Percentiles rank a stretch among this genome's conserved stretches.
phyloP scores from a whole-genome alignment of 2,113 vertebrate species.

The Tetrao urogallus region DNA sequence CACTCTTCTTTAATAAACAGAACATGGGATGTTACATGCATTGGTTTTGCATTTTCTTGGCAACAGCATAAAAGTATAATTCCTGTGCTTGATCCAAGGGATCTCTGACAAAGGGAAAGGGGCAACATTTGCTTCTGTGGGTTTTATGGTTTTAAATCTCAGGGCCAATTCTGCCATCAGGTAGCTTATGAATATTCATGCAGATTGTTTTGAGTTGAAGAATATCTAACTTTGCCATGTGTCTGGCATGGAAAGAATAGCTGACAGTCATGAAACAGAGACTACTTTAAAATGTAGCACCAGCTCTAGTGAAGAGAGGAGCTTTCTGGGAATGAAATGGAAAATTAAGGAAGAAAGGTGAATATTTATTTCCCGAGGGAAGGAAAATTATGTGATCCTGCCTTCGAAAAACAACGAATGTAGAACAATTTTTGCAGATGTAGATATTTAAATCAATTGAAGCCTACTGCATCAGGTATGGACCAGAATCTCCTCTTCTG shows the following conservation, averaged over 20 bases:
- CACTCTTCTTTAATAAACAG: slow-evolving; percentile 52
- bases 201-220: slow-evolving; percentile 50
- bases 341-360: not conserved
- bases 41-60: slow-evolving; percentile 57
- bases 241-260: slow-evolving; percentile 30
- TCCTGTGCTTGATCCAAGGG: slow-evolving; percentile 24
- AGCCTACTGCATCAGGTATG: not conserved
- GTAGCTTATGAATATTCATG: slow-evolving; percentile 53
- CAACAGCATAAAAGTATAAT: slow-evolving; percentile 44
- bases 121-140: slow-evolving; percentile 47
- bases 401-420: not conserved
- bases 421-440: not conserved
- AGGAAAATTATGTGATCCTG: not conserved
- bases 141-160: slow-evolving; percentile 38
- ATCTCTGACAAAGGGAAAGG: slow-evolving; percentile 41
- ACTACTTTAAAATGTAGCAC: slow-evolving; percentile 10
- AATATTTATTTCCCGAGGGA: not conserved
- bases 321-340: not conserved
- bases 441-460: not conserved
- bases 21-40: slow-evolving; percentile 6
- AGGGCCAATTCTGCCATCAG: slow-evolving; percentile 62
- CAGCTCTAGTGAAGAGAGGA: not conserved
- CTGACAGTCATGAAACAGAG: slow-evolving; percentile 52
- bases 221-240: slow-evolving; percentile 35
- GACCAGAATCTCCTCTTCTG: not conserved